Conservation (phyloP, 1,140 invertebrate species). For the Drosophila equinoxialis region DNA sequence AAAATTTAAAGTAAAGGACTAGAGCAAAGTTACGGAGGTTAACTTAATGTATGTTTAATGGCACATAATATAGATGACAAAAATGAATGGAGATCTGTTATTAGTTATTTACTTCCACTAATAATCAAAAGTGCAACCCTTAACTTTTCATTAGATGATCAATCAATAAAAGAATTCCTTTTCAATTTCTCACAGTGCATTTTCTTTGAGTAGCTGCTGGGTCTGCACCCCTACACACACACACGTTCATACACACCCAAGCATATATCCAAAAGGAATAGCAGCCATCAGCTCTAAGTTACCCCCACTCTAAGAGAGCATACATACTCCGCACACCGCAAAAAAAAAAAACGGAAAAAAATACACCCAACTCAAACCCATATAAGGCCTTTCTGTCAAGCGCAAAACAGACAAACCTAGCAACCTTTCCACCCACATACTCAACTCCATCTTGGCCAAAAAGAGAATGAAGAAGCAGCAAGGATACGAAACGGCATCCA, state of each 20-base stretch:
- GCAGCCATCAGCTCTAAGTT: constrained; percentile 66
- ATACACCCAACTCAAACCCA: constrained; percentile 50
- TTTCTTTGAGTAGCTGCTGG: constrained; percentile 35
- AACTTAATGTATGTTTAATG: too few species aligned
- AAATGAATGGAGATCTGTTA: too few species aligned
- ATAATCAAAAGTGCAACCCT: too few species aligned
- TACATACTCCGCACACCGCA: constrained; percentile 10
- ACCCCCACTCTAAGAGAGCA: not conserved
- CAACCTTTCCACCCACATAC: constrained; percentile 45
- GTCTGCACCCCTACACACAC: constrained; percentile 22
- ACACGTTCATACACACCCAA: constrained; percentile 2
- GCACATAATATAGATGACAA: too few species aligned
- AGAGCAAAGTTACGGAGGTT: too few species aligned
- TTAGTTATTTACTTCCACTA: too few species aligned
- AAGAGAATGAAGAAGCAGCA: constrained; percentile 41
- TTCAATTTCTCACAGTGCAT: constrained; percentile 44
- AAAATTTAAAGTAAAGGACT: too few species aligned
- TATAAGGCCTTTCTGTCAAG: constrained; percentile 64
- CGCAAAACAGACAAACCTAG: constrained; percentile 68
- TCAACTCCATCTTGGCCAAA: constrained; percentile 78
- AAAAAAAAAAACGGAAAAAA: constrained; percentile 31
- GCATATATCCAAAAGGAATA: constrained; percentile 49
- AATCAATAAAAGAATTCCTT: not conserved
- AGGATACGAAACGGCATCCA: constrained; percentile 68
- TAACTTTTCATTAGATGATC: too few species aligned